Base-by-base conservation (phyloP, 2,113 vertebrate species). In the Manacus vitellinus region DNA sequence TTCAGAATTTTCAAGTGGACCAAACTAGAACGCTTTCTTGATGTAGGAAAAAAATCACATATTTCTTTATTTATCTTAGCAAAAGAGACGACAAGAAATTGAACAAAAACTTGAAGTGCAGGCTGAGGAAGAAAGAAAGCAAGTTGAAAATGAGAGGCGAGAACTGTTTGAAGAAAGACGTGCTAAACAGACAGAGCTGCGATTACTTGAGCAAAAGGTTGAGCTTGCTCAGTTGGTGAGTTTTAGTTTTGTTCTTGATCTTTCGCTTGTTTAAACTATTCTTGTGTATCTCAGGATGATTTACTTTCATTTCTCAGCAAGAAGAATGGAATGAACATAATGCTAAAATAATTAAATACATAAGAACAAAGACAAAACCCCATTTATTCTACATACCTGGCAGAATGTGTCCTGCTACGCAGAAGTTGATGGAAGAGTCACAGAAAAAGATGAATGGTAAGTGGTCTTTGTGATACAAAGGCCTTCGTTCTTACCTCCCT, bases 271-370 rank as follows among this genome's bases (percentile, higher is more conserved):
- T 63, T 41, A 49, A 92, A 39, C 8, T 58, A 2, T 71, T 78
- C 21, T 52, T 73, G 5, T 58, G 9, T 89, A 58, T 88, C 68
- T 94, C 37, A 96, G 8, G 3, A 10, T 91, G 89, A 70, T 94
- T 65, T 74, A 46, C 41, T 93, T 92, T 80, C 44, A 12, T 90
- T 94, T 94, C 52, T 92, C 95, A 99, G 99, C 99, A 99, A 99
- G 99, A 99, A 98, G 99, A 99, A 97, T 99, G 99, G 99, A 99
- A 99, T 95, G 98, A 98, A 90, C 99, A 99, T 97, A 99, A 99
- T 12, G 98, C 98, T 70, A 99, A 98, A 97, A 98, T 99, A 97
- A 98, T 99, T 78, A 99, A 99, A 97, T 99, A 99, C 93, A 99
- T 99, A 97, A 98, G 99, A 97, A 99, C 99, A 8, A 99, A 98